Percentiles rank a stretch among this genome's conserved stretches.
Conservation (phyloP, 1,140 invertebrate species). For the Cyrtorhinus lividipennis region DNA sequence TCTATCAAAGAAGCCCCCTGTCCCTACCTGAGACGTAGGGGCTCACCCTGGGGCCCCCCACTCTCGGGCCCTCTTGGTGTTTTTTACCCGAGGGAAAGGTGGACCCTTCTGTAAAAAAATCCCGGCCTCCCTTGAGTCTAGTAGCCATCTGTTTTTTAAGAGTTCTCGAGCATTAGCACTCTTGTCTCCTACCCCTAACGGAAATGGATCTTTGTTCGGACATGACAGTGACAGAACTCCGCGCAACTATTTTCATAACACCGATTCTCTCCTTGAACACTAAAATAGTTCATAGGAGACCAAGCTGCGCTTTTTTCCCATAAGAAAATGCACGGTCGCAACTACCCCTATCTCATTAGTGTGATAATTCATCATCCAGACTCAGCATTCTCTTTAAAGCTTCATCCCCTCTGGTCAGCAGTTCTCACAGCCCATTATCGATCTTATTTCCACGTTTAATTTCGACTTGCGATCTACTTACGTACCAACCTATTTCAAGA, state of each 20-base stretch:
- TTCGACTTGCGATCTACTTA: too few relatives aligned
- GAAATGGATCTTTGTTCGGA: neutral
- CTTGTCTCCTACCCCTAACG: neutral
- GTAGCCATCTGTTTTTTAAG: neutral
- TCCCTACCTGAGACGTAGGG: neutral
- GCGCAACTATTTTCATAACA: neutral
- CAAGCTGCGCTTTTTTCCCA: neutral
- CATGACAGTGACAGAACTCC: neutral
- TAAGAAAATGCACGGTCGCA: too few relatives aligned
- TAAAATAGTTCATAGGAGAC: too few relatives aligned
- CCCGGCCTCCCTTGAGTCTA: neutral
- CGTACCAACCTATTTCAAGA: too few relatives aligned
- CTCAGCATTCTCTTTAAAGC: too few relatives aligned
- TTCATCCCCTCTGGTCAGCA: too few relatives aligned
- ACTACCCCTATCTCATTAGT: too few relatives aligned
- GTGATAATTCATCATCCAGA: too few relatives aligned
- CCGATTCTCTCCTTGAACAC: neutral
- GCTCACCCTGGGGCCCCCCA: neutral
- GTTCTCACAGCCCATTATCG: too few relatives aligned
- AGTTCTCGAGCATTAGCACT: neutral
- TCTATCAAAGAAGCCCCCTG: neutral
- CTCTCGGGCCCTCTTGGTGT: neutral
- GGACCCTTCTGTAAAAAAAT: neutral
- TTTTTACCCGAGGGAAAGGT: neutral
- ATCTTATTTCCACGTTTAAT: too few relatives aligned